Conservation (phyloP, 2,797 vertebrate genomes). For the Gorsachius magnificus region DNA sequence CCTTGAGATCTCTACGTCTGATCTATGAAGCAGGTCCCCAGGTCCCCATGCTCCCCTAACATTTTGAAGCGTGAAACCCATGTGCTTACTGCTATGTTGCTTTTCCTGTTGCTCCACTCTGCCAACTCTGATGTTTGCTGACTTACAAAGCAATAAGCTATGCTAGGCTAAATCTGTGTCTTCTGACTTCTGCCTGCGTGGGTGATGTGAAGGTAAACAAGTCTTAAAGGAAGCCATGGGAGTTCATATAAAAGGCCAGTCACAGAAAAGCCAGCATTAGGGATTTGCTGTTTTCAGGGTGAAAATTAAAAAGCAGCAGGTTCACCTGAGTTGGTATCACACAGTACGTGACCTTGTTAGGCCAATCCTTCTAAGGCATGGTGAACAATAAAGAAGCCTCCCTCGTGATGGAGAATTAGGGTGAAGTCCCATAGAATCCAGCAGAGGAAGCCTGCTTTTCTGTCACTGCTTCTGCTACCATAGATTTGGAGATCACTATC, state of each 20-base stretch:
- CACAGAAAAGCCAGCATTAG: not conserved
- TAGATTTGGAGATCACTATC: not conserved
- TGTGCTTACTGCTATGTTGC: not conserved
- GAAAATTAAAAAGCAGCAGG: not conserved
- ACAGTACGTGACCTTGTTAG: not conserved
- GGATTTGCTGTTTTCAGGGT: not conserved
- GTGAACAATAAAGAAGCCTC: not conserved
- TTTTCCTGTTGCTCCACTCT: not conserved
- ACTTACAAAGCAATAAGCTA: not conserved
- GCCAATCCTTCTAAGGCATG: not conserved
- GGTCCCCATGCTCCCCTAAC: not conserved
- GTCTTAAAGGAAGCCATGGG: not conserved
- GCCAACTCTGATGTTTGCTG: not conserved
- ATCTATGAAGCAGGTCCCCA: not conserved
- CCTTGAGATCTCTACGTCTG: not conserved
- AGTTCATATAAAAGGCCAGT: not conserved
- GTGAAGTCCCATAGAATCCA: not conserved
- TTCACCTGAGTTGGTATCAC: not conserved
- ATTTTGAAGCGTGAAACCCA: rapidly evolving
- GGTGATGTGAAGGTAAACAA: not conserved
- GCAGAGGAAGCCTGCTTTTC: not conserved
- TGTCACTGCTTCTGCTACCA: not conserved
- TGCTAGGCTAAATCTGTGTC: not conserved
- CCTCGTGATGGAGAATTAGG: not conserved
- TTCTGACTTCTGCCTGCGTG: not conserved